A percentile compares a stretch with the other conserved stretches of the same genome.
Conservation (phyloP, 2,888 invertebrate genomes). For the Perithous albicinctus region DNA sequence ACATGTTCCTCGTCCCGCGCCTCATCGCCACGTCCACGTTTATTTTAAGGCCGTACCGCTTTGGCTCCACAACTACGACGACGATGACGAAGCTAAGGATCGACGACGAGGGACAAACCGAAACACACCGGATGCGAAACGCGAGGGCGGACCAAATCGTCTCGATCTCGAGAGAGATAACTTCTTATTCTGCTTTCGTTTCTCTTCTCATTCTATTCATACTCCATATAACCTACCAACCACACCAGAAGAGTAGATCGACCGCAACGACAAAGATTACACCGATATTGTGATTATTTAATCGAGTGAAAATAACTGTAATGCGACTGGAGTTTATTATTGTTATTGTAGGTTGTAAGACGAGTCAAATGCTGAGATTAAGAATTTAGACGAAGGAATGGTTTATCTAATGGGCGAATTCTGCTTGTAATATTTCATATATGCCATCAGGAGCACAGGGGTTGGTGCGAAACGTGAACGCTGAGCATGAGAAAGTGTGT, state of each 20-base stretch:
- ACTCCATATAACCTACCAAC: not conserved
- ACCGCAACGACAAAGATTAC: conserved; percentile 12
- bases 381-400: conserved; percentile 43
- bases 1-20: conserved; percentile 43
- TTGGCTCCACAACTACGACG: conserved; percentile 41
- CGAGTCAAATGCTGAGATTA: conserved; percentile 34
- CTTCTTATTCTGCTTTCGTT: not conserved
- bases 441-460: not conserved
- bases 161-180: conserved; percentile 40
- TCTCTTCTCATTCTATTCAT: not conserved
- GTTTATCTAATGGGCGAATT: conserved; percentile 61
- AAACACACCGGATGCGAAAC: conserved; percentile 57
- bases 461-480: not conserved
- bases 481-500: conserved; percentile 23
- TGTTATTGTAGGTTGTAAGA: conserved; percentile 2
- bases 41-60: conserved; percentile 63
- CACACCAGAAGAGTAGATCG: not conserved
- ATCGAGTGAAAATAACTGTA: conserved; percentile 54
- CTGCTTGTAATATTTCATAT: conserved; percentile 57
- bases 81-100: conserved; percentile 51
- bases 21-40: conserved; percentile 26
- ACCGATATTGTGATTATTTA: conserved; percentile 39
- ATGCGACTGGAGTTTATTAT: conserved; percentile 27
- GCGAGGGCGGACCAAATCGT: conserved; percentile 11
- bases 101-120: conserved; percentile 52